Evolutionary conservation across 1,140 invertebrate genomes (phyloP), one percentile per base, ranked within the genome.

Genomic region (Drosophila rufa): DNA sequence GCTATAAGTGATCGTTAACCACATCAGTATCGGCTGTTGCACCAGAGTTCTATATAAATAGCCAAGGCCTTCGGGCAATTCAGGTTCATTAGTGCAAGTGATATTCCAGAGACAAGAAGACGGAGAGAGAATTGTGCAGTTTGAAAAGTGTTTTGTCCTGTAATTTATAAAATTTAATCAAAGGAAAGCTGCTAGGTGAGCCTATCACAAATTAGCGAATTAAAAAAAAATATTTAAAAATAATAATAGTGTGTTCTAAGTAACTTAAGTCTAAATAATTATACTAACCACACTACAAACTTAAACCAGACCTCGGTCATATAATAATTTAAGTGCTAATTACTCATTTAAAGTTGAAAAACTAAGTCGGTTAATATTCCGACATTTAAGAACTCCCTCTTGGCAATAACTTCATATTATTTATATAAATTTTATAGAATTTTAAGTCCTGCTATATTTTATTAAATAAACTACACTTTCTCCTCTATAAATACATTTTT

Each of bases 31-130:
- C 69, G 40, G 8, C 43, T 42, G 15, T 12, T n/a, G 14, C 22
- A 11, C 0, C 38, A 38, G 53, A 56, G 51, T 27, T 57, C 64
- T 36, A 69, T 36, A 71, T 69, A 71, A 71, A 69, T 48, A 69
- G 25, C 36, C 51, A 48, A 69, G 68, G 50, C 36, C 43, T 25
- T 33, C n/a, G 38, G 50, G 65, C 22, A 45, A 36, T 50, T 73
- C 22, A 33, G 19, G 46, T 58, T 60, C 70, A 73, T 73, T 71
- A 56, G 69, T 73, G 69, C 45, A 50, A 71, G 53, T 73, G 67
- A 59, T 59, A 43, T 47, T 59, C 45, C 30, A 59, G 38, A 17
- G 45, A 7, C 36, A 42, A 42, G 62, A 27, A 17, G n/a, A 30
- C 5, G 27, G 27, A 30, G 27, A 27, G 25, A 27, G 6, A 12